phyloP scores from a whole-genome alignment of 2,888 invertebrate species.

The Ctena decussata region DNA sequence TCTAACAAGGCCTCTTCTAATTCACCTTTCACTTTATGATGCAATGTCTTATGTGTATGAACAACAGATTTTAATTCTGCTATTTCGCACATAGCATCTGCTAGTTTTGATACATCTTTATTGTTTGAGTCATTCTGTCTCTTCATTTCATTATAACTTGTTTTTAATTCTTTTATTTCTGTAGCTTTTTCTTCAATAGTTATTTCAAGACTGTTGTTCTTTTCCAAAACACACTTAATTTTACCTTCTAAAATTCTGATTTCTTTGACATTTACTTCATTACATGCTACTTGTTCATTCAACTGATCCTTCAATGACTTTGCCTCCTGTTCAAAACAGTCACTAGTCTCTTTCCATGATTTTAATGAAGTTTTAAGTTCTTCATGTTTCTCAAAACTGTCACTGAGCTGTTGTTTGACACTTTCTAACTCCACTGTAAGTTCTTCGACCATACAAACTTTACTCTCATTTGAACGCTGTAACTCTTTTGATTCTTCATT shows the following conservation, averaged over 20 bases:
- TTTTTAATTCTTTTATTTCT: conserved; percentile 36
- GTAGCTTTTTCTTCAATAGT: conserved; percentile 49
- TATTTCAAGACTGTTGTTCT: conserved; percentile 42
- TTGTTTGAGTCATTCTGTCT: conserved; percentile 12
- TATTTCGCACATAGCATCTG: conserved; percentile 63
- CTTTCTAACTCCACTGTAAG: background rate
- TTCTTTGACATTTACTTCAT: conserved; percentile 23
- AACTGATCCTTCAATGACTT: conserved; percentile 2
- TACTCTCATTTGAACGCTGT: background rate
- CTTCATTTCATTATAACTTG: conserved; percentile 32
- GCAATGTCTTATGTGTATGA: conserved; percentile 69
- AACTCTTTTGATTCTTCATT: conserved; percentile 14
- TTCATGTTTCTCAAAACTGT: background rate
- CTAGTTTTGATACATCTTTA: conserved; percentile 34
- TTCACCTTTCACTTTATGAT: conserved; percentile 69
- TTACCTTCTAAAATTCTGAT: conserved; percentile 23
- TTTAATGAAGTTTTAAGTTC: conserved; percentile 26
- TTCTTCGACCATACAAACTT: background rate
- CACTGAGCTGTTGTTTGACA: conserved; percentile 24
- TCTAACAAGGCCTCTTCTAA: conserved; percentile 42
- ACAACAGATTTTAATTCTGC: conserved; percentile 70
- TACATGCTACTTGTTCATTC: conserved; percentile 16
- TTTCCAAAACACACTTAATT: conserved; percentile 38
- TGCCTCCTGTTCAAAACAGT: conserved; percentile 18
- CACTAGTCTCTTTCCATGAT: conserved; percentile 28